Evolutionary conservation across 2,113 vertebrate genomes (phyloP), one percentile per base, ranked within the genome.

Genomic region (Microtus ochrogaster): DNA sequence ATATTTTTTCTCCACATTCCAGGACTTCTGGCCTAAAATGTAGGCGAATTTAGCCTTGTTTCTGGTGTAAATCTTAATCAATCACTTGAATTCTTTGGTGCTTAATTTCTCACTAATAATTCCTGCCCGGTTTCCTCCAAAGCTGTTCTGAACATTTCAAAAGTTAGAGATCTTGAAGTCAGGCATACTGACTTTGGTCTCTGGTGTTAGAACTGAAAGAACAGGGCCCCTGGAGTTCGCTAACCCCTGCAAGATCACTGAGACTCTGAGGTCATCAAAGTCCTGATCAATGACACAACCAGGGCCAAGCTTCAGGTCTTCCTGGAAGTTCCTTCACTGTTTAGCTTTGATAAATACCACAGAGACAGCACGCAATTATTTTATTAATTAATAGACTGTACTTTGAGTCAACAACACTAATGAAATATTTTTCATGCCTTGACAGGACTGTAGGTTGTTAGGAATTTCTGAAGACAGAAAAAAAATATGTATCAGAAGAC

Each of bases 81-180:
- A 12, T 36, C 49, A 41, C 76, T 85, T 95, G 24, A 49, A 81
- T 92, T 52, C 36, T 68, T 70, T 76, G 22, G 17, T 7, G 19
- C 36, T 84, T 30, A 61, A 33, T 92, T 94, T 61, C 76, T 85
- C 19, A 3, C 65, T 39, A 93, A 19, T 47, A 74, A 44, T n/a
- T 58, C 66, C 61, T 76, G 8, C 66, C 30, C 84, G 22, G 2
- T 87, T 79, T n/a, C n/a, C 78, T 92, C 61, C 44, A 61, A 36
- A 33, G 16, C 19, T 73, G 94, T 96, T 98, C 89, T 97, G 94
- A 87, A 98, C 94, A 94, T 77, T 95, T 82, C 95, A 61, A 96
- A 97, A 65, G 72, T 90, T 90, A 94, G 79, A 95, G 52, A 93
- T 74, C 84, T 83, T 61, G 22, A 55, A 39, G 47, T 61, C 47